Conservation (phyloP, 2,888 invertebrate genomes). For the Drosophila dives region DNA sequence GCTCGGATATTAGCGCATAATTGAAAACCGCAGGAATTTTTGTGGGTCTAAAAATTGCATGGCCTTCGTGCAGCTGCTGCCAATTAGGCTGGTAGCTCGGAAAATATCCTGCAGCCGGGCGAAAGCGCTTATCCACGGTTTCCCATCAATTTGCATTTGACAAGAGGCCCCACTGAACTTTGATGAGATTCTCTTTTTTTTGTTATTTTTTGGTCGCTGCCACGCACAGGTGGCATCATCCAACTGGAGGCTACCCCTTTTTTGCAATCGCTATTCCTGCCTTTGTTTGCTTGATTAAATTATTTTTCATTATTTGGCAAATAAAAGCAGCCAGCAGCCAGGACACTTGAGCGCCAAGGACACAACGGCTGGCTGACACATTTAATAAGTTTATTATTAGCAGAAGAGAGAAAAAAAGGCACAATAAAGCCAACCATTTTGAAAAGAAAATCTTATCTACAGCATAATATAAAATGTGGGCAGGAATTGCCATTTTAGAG, state of each 20-base stretch:
- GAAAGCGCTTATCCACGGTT: conserved; percentile 37
- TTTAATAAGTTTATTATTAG: conserved; percentile 80
- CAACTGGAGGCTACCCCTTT: conserved; percentile 43
- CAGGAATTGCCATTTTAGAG: conserved; percentile 45
- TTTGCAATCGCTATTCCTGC: conserved; percentile 34
- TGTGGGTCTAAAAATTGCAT: conserved; percentile 51
- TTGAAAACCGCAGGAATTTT: conserved; percentile 53
- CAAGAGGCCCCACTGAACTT: conserved; percentile 30
- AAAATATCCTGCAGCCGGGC: conserved; percentile 25
- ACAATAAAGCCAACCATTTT: conserved; percentile 50
- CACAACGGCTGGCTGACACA: conserved; percentile 76
- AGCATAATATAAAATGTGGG: conserved; percentile 37
- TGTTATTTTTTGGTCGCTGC: not conserved
- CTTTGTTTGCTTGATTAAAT: conserved; percentile 81
- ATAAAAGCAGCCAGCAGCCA: conserved; percentile 51
- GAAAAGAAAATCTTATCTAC: conserved; percentile 60
- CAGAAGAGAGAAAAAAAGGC: conserved; percentile 38
- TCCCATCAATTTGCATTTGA: conserved; percentile 74
- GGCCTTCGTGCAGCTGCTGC: conserved; percentile 59
- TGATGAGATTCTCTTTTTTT: conserved; percentile 22
- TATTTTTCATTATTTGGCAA: conserved; percentile 81
- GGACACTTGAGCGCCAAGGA: conserved; percentile 48
- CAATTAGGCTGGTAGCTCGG: conserved; percentile 35
- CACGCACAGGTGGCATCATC: conserved; percentile 30
- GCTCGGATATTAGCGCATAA: conserved; percentile 73